Conservation (phyloP, 1,140 invertebrate genomes). For the Tetramorium simillimum region DNA sequence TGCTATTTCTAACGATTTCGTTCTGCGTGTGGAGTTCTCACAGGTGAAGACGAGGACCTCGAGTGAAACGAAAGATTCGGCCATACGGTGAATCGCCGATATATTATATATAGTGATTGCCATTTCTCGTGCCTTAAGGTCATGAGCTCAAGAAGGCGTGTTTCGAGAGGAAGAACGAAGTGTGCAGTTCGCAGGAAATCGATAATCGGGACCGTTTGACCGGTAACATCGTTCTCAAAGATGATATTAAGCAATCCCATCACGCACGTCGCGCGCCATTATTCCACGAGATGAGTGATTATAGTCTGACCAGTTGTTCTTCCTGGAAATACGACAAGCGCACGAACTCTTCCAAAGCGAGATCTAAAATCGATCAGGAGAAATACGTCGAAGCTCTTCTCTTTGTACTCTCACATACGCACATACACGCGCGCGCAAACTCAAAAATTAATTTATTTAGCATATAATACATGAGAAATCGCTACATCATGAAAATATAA, state of each 20-base stretch:
- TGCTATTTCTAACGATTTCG: neutral
- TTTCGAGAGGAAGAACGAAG: conserved; percentile 71
- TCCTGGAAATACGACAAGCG: conserved; percentile 19
- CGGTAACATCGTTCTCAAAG: conserved; percentile 48
- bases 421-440: neutral
- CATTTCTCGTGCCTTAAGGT: conserved; percentile 80
- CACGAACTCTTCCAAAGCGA: conserved; percentile 7
- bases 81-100: conserved; percentile 61
- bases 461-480: neutral
- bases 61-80: conserved; percentile 77
- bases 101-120: conserved; percentile 75
- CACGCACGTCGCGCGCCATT: conserved; percentile 53
- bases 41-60: conserved; percentile 71
- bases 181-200: conserved; percentile 68
- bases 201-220: conserved; percentile 63
- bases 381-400: neutral
- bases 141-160: conserved; percentile 75
- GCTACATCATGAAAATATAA: neutral
- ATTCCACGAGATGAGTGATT: conserved; percentile 51
- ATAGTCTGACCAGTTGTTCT: neutral
- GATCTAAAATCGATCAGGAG: neutral
- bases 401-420: neutral
- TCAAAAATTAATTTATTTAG: neutral
- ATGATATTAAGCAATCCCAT: conserved; percentile 57
- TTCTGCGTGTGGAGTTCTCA: conserved; percentile 28